These are phyloP conservation scores for Lagopus leucura DNA, from an alignment of 2,113 vertebrate species.

Conservation along the genomic window DNA sequence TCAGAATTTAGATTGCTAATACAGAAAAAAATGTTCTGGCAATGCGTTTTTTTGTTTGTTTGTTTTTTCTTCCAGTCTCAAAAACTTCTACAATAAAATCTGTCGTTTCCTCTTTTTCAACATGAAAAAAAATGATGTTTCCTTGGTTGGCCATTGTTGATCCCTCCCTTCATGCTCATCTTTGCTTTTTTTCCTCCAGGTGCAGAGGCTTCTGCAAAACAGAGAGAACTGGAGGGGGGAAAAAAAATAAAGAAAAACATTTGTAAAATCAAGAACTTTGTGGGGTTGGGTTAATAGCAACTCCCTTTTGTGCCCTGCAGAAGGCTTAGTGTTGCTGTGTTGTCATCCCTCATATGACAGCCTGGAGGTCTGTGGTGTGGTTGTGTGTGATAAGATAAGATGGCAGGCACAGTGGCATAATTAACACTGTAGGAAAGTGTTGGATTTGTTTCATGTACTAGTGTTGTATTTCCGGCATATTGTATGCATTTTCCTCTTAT, in stretches of 20 bases:
- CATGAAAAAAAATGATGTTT: neutral
- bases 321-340: neutral
- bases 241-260: neutral
- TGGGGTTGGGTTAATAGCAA: neutral
- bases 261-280: neutral
- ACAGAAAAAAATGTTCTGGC: neutral
- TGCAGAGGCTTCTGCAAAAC: neutral
- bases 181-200: neutral
- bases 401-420: constrained; percentile 57
- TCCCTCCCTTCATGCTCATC: neutral
- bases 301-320: neutral
- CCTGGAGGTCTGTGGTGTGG: constrained; percentile 15
- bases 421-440: constrained; percentile 53
- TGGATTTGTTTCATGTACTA: neutral
- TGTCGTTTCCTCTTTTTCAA: neutral
- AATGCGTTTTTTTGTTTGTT: neutral
- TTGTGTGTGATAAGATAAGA: constrained; percentile 22
- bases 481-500: constrained; percentile 69
- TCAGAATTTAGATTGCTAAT: neutral
- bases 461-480: constrained; percentile 55
- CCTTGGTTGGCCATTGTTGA: neutral
- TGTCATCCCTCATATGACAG: constrained; percentile 30
- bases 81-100: neutral
- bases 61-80: fast-evolving
- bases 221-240: neutral